Percentiles rank a stretch among this genome's conserved stretches.
Conservation (phyloP, 1,140 invertebrate genomes). For the Calliopsis andreniformis region DNA sequence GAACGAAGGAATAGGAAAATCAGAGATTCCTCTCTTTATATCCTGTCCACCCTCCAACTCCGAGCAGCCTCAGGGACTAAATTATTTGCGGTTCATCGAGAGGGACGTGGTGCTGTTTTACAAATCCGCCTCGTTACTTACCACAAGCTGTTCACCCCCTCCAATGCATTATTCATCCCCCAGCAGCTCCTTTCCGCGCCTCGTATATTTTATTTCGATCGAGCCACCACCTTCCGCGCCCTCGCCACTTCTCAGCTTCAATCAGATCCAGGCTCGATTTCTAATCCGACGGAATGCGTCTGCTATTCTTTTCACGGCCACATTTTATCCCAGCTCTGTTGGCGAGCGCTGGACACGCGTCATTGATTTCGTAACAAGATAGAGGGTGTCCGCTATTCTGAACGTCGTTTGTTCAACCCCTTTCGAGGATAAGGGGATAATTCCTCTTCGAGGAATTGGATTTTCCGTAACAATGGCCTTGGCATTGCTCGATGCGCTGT, state of each 20-base stretch:
- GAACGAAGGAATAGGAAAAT: constrained; percentile 20
- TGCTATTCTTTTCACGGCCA: constrained; percentile 21
- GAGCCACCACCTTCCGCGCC: background rate
- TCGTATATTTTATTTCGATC: constrained; percentile 66
- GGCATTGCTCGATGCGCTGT: background rate
- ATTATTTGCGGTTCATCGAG: constrained; percentile 60
- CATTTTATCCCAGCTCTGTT: constrained; percentile 44
- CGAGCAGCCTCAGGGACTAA: constrained; percentile 43
- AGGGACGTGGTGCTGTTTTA: constrained; percentile 49
- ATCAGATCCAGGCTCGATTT: constrained; percentile 41
- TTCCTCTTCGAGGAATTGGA: constrained; percentile 32
- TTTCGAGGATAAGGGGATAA: constrained; percentile 22
- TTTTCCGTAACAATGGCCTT: constrained; percentile 25
- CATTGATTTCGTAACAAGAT: constrained; percentile 59
- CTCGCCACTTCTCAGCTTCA: constrained; percentile 3
- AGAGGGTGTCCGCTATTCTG: constrained; percentile 16
- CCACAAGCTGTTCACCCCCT: constrained; percentile 42
- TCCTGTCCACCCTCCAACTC: background rate
- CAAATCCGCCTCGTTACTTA: constrained; percentile 67
- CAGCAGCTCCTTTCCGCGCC: constrained; percentile 43
- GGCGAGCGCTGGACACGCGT: constrained; percentile 39
- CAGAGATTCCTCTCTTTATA: constrained; percentile 34
- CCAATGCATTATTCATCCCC: constrained; percentile 62
- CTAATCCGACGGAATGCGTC: constrained; percentile 59
- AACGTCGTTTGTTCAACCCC: constrained; percentile 27